phyloP scores from a whole-genome alignment of 1,140 invertebrate genomes.

The Tetramorium parvispinum region DNA sequence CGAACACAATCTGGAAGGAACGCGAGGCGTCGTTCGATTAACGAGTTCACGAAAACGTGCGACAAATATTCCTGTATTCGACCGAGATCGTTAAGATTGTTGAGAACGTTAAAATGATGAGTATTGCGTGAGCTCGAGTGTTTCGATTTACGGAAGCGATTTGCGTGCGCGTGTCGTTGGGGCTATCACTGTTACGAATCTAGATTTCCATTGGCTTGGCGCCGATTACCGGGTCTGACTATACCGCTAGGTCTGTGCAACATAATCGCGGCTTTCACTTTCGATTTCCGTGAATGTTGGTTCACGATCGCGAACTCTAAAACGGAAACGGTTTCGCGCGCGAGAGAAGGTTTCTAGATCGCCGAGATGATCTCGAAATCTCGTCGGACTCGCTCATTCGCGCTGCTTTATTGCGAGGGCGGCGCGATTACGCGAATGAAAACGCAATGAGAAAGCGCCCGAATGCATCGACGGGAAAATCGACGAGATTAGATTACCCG shows the following conservation, averaged over 20 bases:
- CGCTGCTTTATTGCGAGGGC: neutral
- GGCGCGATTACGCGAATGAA: slow-evolving; percentile 17
- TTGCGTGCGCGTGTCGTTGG: neutral
- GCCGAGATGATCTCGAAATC: slow-evolving; percentile 38
- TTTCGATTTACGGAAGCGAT: slow-evolving; percentile 65
- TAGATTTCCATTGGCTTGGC: slow-evolving; percentile 72
- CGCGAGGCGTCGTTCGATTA: neutral
- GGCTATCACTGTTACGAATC: slow-evolving; percentile 65
- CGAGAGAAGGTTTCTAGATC: slow-evolving; percentile 24
- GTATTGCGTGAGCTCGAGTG: neutral
- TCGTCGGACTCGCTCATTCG: neutral
- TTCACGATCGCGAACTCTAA: slow-evolving; percentile 38
- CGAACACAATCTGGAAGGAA: slow-evolving; percentile 83
- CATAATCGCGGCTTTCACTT: slow-evolving; percentile 81
- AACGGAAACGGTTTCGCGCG: slow-evolving; percentile 27
- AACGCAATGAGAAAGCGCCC: slow-evolving; percentile 19
- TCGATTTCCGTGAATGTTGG: slow-evolving; percentile 72
- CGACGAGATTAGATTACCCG: slow-evolving; percentile 12
- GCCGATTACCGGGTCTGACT: slow-evolving; percentile 72
- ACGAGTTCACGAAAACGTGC: neutral
- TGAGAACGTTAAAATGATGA: neutral
- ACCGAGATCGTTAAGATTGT: neutral
- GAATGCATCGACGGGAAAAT: neutral
- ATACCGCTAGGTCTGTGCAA: slow-evolving; percentile 52
- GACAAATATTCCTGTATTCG: neutral